Base-by-base conservation (phyloP, 2,113 vertebrate genomes). In the Oncorhynchus clarkii region DNA sequence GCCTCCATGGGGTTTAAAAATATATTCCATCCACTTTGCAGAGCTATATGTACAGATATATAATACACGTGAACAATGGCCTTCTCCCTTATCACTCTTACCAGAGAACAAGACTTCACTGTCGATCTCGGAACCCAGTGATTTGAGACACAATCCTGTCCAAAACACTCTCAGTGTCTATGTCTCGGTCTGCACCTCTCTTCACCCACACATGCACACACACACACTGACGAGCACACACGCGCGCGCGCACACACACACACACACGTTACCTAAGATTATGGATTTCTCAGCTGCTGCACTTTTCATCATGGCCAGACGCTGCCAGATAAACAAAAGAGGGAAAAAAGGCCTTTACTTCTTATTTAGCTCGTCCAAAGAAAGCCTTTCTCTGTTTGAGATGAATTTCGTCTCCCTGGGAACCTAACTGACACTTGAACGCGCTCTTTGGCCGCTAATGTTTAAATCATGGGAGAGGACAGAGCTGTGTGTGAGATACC, bases 381-480 rank as follows among this genome's bases (percentile, higher is more conserved):
- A 79, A 54, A 67, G 70, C 75, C 80, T 80, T 83, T 72, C 74
- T 75, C 80, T 73, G 74, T 76, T 79, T 82, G 72, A 79, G 77
- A 77, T 70, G 75, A 70, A 78, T 84, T 74, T 80, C 75, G 72
- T 77, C 80, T 79, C 85, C 75, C 77, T 75, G 70, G 69, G 89
- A 77, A 75, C 34, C 62, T 75, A 72, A 76, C 73, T 45, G 78
- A 72, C 65, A 57, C 59, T 75, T 7, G 39, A 82, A 77, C 45
- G 24, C 45, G 79, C 39, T 64, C 75, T 69, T 71, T 64, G 78
- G 64, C 73, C 71, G 65, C 64, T 79, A 84, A 77, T 71, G 79
- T 57, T 73, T 34, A 72, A 72, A 66, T 71, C 65, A 85, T 81
- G 66, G 73, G 39, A 78, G 57, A 24, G 71, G 75, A 70, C 27